Percentiles rank a stretch among this genome's conserved stretches.
Conservation (phyloP, 2,797 vertebrate species). For the Craterocephalus amniculus region DNA sequence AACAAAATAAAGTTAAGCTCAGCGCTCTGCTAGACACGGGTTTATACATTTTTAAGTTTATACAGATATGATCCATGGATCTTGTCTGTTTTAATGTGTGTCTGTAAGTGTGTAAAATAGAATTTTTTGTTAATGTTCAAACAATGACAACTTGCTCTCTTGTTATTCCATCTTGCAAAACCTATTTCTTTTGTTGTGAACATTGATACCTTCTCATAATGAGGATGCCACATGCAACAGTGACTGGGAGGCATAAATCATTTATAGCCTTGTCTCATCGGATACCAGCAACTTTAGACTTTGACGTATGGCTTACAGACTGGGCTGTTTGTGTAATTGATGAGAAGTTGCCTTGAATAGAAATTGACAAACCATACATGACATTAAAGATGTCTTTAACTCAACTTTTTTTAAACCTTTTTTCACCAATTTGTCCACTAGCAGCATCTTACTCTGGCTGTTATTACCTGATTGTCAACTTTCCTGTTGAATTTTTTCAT, state of each 20-base stretch:
- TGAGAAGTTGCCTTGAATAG: conserved; percentile 57
- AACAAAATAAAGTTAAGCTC: neutral
- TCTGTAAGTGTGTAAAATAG: neutral
- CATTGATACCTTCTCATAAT: conserved; percentile 58
- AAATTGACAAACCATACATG: conserved; percentile 57
- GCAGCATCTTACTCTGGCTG: neutral
- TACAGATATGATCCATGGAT: neutral
- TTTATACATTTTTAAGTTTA: neutral
- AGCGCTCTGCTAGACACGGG: neutral
- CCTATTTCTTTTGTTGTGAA: conserved; percentile 61
- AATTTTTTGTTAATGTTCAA: neutral
- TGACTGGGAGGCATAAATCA: conserved; percentile 76
- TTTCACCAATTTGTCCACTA: neutral
- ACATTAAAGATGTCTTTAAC: neutral
- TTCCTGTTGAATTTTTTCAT: neutral
- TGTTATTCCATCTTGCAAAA: conserved; percentile 36
- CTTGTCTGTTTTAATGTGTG: neutral
- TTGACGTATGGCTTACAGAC: conserved; percentile 76
- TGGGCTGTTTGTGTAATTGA: conserved; percentile 77
- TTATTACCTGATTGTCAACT: neutral
- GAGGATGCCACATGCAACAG: conserved; percentile 74
- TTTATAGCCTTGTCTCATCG: conserved; percentile 77
- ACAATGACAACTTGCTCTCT: conserved; percentile 2
- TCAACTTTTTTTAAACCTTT: neutral
- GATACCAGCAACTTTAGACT: conserved; percentile 83